phyloP scores from a whole-genome alignment of 2,888 invertebrate genomes.

The Drosophila fungiperda region DNA sequence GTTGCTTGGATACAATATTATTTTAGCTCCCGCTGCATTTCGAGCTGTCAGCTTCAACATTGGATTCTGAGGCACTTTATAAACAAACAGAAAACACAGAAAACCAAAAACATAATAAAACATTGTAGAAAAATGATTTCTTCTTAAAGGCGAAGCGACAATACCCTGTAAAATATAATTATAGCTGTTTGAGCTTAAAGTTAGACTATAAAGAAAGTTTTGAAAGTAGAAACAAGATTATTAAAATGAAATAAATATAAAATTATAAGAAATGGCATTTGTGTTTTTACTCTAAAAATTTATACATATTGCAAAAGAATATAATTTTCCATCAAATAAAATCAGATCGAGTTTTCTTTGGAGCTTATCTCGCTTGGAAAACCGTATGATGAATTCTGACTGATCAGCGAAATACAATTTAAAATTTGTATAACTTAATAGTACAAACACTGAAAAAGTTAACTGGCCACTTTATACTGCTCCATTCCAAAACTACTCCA shows the following conservation, averaged over 20 bases:
- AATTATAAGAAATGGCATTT: neutral
- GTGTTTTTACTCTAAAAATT: neutral
- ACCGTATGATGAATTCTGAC: neutral
- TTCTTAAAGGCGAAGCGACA: neutral
- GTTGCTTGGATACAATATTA: slow-evolving; percentile 6
- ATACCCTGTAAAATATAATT: neutral
- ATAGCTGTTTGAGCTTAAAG: neutral
- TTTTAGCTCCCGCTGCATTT: slow-evolving; percentile 53
- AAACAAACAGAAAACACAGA: slow-evolving; percentile 21
- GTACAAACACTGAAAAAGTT: neutral
- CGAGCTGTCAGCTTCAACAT: slow-evolving; percentile 46
- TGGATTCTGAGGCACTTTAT: slow-evolving; percentile 51
- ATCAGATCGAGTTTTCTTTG: neutral
- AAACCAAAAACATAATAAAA: slow-evolving; percentile 27
- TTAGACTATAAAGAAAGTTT: neutral
- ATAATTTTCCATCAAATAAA: neutral
- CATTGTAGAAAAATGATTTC: neutral
- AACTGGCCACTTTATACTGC: neutral
- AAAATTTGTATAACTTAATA: neutral
- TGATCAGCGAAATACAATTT: neutral
- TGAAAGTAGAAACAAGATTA: neutral
- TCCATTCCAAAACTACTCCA: neutral
- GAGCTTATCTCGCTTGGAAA: neutral
- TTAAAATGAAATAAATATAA: neutral
- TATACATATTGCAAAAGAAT: neutral